Base-by-base conservation (phyloP, 2,113 vertebrate genomes). In the Ancistrus triradiatus region DNA sequence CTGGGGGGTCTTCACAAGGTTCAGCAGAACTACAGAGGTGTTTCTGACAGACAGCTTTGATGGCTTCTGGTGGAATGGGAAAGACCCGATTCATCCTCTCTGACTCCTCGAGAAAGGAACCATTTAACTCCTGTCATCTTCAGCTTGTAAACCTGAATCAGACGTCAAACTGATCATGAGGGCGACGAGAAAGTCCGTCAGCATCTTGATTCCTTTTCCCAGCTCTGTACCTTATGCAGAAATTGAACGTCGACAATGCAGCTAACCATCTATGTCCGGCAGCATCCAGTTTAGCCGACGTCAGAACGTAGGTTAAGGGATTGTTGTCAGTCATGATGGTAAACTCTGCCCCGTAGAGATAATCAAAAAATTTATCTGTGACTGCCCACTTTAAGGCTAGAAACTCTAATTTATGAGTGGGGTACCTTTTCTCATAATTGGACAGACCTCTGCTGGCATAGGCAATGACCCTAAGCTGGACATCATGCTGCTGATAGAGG, bases 311-410 rank as follows among this genome's bases (percentile, higher is more conserved):
- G n/a, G n/a, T n/a, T n/a, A n/a, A n/a, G n/a, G n/a, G n/a, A n/a
- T n/a, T n/a, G n/a, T n/a, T n/a, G n/a, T 49, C 47, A 2, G 47
- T 49, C 22, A 49, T 14, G 3, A 49, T 25, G 11, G 47, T 49
- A 4, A 49, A 49, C 21, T 25, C 21, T 5, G 19, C 21, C 2
- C 47, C 47, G 22, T 25, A 25, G 0, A 49, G 11, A 14, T 49
- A 49, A 13, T 49, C 47, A 25, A 24, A 49, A 2, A 49, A 49
- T 14, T 49, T 49, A 47, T n/a, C n/a, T n/a, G n/a, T n/a, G n/a
- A n/a, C n/a, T n/a, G n/a, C n/a, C n/a, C n/a, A n/a, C n/a, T n/a
- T n/a, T n/a, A n/a, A n/a, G n/a, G n/a, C n/a, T n/a, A n/a, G n/a
- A n/a, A n/a, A n/a, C n/a, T n/a, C n/a, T n/a, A n/a, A n/a, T n/a